Evolutionary conservation across 2,888 invertebrate genomes (phyloP), one percentile per base, ranked within the genome.

Genomic region (Protodeltote pygarga): DNA sequence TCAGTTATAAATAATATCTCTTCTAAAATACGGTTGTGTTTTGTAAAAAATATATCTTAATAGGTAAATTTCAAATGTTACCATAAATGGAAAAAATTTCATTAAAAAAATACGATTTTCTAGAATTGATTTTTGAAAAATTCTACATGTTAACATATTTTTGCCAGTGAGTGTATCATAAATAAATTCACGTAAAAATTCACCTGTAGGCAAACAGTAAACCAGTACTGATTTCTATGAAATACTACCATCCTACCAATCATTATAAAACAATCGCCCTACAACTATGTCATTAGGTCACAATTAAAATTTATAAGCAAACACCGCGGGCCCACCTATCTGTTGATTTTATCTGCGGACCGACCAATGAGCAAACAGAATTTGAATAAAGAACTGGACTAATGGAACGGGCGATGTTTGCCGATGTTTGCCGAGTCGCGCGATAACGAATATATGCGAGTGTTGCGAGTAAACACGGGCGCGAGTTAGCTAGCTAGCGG

Each of bases 401-500:
- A 65, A 71, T 71, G 71, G 69, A 59, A 71, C 69, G 62, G 44
- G 13, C 71, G 51, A 68, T 71, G 69, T 65, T 61, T 64, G 63
- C 42, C 58, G 63, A 55, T 62, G 73, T 71, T 72, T 69, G 65
- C 65, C 58, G 62, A 69, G 66, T 69, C 58, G 55, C 60, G 69
- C 62, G 68, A 68, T 68, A 71, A 61, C 68, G 71, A 68, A 68
- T 70, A 54, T 57, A 67, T 41, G 67, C 35, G 59, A 67, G 53
- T 78, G 50, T 84, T 64, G 66, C 85, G 64, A 72, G 74, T 71
- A 88, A 87, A 87, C 73, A 86, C 71, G 49, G 76, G 77, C 82
- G 82, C 82, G 77, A 74, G 66, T 81, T 71, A 71, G 67, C 74
- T 75, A 67, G 73, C 65, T 64, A 63, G 63, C 69, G 25, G 16